Conservation (phyloP, 2,113 vertebrate species). For the Chaetodon auriga region DNA sequence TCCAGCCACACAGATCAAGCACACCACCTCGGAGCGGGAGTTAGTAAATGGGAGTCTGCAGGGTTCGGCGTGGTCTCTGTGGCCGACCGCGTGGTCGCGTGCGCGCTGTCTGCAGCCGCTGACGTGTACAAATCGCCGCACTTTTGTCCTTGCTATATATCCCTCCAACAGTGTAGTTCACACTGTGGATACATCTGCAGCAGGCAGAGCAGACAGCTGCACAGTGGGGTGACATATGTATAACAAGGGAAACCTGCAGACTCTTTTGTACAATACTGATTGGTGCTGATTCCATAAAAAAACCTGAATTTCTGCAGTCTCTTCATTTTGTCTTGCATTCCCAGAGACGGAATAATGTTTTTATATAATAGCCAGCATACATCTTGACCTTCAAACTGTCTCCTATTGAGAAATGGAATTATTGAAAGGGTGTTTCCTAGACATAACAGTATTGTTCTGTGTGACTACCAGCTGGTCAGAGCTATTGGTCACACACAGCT, state of each 20-base stretch:
- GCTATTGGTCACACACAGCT: neutral
- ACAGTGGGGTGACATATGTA: neutral
- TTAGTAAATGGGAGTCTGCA: constrained; percentile 30
- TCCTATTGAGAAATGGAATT: constrained; percentile 8
- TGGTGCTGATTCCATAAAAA: neutral
- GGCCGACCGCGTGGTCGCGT: no score
- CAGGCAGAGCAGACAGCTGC: neutral
- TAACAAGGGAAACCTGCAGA: neutral
- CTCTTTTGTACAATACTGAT: neutral
- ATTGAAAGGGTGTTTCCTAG: neutral
- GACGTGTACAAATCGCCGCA: neutral
- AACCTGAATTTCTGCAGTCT: neutral
- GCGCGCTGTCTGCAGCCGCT: neutral
- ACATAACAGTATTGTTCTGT: neutral
- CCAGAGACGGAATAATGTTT: neutral
- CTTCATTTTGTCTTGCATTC: constrained; percentile 7
- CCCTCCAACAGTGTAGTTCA: neutral
- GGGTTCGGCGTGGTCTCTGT: constrained; percentile 29
- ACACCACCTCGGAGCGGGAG: constrained; percentile 25
- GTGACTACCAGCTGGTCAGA: neutral
- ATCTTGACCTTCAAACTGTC: neutral
- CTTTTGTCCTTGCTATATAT: neutral
- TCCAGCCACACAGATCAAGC: constrained; percentile 55
- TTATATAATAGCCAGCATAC: neutral
- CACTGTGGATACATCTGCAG: neutral